Evolutionary conservation across 2,888 invertebrate species (phyloP), one percentile per base, ranked within the genome.

Genomic region (Lasioglossum vierecki): DNA sequence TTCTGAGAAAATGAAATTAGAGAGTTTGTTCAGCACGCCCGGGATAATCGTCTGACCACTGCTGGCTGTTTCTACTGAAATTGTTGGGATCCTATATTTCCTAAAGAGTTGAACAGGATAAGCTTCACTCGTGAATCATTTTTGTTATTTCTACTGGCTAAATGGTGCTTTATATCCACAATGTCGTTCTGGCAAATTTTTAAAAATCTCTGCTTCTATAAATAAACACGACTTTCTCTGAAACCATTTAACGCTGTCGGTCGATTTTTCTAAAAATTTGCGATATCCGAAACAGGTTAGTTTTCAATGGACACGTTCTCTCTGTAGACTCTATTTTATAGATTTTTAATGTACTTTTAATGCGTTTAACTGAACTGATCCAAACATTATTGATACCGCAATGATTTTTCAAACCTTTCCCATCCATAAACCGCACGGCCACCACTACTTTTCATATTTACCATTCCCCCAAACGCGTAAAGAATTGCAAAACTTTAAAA

Each of bases 401-500:
- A 49, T n/a, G 22, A 66, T 49, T 74, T 74, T 13, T 26, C 15
- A 49, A 68, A 39, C 26, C 6, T 39, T 46, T 30, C 35, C 35
- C 76, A 9, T 6, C 66, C 30, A n/a, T 13, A 63, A 22, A 8
- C 46, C 35, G 6, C 46, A 35, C 66, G 4, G n/a, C 74, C 63
- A 39, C 49, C 66, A 46, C 46, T 49, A 73, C 46, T 66, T 79
- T 66, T 79, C 79, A 74, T 74, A 79, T 79, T 79, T 79, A 79
- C 66, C 46, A 26, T 72, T 68, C 66, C 30, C n/a, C 30, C 63
- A 71, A 79, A 70, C 68, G 80, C 49, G 57, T 70, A 70, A 80
- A 76, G 80, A 80, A 70, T 70, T 68, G 68, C 76, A 44, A 70
- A 80, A 80, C 63, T 77, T 78, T 30, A 53, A 72, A 82, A 82